A percentile compares a stretch with the other conserved stretches of the same genome.
Evolutionary conservation across 2,113 vertebrate species (phyloP).

Genomic region (Arvicanthis niloticus): DNA sequence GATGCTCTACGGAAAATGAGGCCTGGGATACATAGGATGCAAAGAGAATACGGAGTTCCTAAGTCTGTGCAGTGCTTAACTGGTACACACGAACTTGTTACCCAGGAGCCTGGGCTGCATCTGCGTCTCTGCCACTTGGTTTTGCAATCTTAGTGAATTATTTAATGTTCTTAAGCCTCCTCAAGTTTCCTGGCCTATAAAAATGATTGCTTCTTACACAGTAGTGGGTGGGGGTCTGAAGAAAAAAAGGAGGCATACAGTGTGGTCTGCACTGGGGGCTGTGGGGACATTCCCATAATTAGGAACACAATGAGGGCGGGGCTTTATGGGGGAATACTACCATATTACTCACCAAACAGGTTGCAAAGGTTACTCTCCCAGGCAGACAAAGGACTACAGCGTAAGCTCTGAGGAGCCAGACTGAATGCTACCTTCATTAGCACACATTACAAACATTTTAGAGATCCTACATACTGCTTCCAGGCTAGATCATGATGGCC

Average conservation of each 20-base stretch:
- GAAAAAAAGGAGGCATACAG: background rate
- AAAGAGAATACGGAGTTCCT: background rate
- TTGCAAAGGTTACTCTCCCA: background rate
- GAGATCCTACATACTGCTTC: background rate
- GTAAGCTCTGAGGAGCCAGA: background rate
- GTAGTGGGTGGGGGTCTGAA: background rate
- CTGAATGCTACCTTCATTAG: background rate
- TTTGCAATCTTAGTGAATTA: background rate
- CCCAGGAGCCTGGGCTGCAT: background rate
- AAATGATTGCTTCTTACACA: background rate
- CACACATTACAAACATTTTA: background rate
- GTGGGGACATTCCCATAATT: background rate
- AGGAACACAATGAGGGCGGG: too few relatives aligned
- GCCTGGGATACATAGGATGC: background rate
- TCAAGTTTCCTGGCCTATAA: constrained; percentile 1
- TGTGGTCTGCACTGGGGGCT: background rate
- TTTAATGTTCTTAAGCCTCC: background rate
- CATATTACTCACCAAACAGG: background rate
- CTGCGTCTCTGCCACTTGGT: background rate
- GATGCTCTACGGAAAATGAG: background rate
- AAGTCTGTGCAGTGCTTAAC: background rate
- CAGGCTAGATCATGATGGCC: background rate
- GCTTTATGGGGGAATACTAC: background rate
- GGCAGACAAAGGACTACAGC: background rate
- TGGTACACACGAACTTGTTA: background rate